Evolutionary conservation across 2,113 vertebrate genomes (phyloP), one percentile per base, ranked within the genome.

Genomic region (Aptenodytes forsteri): DNA sequence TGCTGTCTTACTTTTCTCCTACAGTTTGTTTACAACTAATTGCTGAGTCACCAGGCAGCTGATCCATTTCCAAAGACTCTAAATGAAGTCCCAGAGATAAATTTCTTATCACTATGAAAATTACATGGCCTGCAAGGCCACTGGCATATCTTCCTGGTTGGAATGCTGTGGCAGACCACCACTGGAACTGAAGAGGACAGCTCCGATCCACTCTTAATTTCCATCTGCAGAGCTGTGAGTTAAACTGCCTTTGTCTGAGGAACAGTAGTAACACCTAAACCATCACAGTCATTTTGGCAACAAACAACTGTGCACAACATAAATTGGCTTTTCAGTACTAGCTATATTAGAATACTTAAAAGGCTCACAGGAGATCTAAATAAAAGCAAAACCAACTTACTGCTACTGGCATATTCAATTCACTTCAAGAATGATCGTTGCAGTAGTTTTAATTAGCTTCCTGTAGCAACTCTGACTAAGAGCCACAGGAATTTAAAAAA

Each of bases 21-120:
- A 76, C 78, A 73, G 75, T 85, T 95, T 97, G 94, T 94, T 96
- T 97, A 97, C 93, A 97, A 96, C 84, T 96, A 94, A 96, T 69
- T 96, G 97, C 96, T 94, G 94, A 97, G 95, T 97, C 95, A 97
- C 91, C 55, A 88, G 82, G 75, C 93, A 95, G 93, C 71, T 72
- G 44, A 96, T 83, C 27, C 81, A 93, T 32, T 85, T 94, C 84
- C 62, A 96, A 93, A 85, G 91, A 54, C 73, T 65, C 65, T 50
- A 86, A 81, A 90, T 90, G 73, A 93, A 91, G 58, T 50, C 56
- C 34, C 46, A 80, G 47, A 83, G 75, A 83, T 2, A 54, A 47
- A 85, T 77, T 83, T 90, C 38, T 70, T n/a, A 89, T 70, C 0
- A 0, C 20, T 65, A 12, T 32, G 20, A 78, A 76, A 91, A 67